These are phyloP conservation scores for Eilema depressum DNA, from an alignment of 2,888 invertebrate species.

Conservation along the genomic window DNA sequence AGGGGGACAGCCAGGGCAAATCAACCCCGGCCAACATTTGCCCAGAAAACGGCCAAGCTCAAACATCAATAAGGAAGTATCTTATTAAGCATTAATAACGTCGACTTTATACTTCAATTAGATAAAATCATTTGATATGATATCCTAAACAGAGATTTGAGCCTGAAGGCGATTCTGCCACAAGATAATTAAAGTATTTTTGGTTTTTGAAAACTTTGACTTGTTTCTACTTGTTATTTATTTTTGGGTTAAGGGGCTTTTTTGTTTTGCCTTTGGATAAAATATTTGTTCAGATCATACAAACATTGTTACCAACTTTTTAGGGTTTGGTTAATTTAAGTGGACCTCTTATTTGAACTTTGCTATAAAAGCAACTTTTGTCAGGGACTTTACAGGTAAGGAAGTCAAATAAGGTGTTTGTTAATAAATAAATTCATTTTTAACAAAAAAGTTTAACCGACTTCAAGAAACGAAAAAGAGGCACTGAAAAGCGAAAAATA, in stretches of 20 bases:
- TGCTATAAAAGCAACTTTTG: neutral
- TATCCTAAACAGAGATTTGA: conserved; percentile 61
- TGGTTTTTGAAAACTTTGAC: conserved; percentile 41
- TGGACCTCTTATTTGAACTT: neutral
- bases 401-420: neutral
- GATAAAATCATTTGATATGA: conserved; percentile 62
- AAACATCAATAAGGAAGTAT: conserved; percentile 73
- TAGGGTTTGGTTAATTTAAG: neutral
- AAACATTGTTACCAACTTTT: neutral
- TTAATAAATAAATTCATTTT: too few relatives aligned
- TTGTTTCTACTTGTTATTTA: conserved; percentile 58
- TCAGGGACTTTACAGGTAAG: neutral
- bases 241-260: conserved; percentile 55
- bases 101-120: conserved; percentile 65
- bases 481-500: too few relatives aligned
- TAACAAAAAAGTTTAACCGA: too few relatives aligned
- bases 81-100: conserved; percentile 69
- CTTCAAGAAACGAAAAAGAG: too few relatives aligned
- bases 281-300: neutral
- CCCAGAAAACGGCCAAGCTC: conserved; percentile 70
- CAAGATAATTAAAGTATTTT: conserved; percentile 60
- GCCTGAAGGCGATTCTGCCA: conserved; percentile 51
- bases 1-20: conserved; percentile 60
- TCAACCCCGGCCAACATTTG: conserved; percentile 74
- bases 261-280: conserved; percentile 47